Percentiles rank a stretch among this genome's conserved stretches.
Evolutionary conservation across 2,113 vertebrate genomes (phyloP).

Genomic region (Takifugu flavidus): DNA sequence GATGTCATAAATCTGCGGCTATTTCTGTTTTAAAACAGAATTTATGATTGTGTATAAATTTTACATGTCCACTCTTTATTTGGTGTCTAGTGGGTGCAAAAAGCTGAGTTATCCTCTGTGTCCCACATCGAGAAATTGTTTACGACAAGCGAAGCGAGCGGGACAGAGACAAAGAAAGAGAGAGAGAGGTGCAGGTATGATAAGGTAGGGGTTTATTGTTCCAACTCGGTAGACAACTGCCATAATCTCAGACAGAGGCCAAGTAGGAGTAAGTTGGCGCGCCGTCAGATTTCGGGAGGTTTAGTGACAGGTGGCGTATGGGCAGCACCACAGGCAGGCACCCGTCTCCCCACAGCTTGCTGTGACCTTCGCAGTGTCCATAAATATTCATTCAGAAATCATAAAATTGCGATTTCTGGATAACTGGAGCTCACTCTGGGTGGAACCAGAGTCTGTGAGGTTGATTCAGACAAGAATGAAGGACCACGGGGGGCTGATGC

Average conservation of each 20-base stretch:
- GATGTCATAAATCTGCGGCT: too few relatives aligned
- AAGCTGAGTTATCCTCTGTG: not conserved
- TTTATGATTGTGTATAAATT: not conserved
- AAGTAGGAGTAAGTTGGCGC: constrained; percentile 65
- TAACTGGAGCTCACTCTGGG: constrained; percentile 25
- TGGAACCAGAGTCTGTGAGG: constrained; percentile 2
- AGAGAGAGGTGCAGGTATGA: constrained; percentile 16
- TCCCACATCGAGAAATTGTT: not conserved
- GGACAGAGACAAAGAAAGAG: constrained; percentile 5
- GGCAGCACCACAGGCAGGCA: constrained; percentile 58
- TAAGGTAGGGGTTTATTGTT: constrained; percentile 45
- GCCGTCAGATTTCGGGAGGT: constrained; percentile 50
- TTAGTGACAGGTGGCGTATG: constrained; percentile 71
- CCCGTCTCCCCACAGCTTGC: constrained; percentile 41
- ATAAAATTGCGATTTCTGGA: constrained; percentile 67
- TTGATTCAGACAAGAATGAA: not conserved
- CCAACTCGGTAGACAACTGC: constrained; percentile 42
- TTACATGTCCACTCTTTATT: too few relatives aligned
- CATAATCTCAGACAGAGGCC: constrained; percentile 51
- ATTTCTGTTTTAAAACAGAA: not conserved
- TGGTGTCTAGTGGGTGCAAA: too few relatives aligned
- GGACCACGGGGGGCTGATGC: not conserved
- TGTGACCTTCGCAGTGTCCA: constrained; percentile 63
- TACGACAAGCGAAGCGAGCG: constrained; percentile 21
- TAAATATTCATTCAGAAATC: constrained; percentile 61